Conservation (phyloP, 2,888 invertebrate genomes). For the Halictus quadricinctus region DNA sequence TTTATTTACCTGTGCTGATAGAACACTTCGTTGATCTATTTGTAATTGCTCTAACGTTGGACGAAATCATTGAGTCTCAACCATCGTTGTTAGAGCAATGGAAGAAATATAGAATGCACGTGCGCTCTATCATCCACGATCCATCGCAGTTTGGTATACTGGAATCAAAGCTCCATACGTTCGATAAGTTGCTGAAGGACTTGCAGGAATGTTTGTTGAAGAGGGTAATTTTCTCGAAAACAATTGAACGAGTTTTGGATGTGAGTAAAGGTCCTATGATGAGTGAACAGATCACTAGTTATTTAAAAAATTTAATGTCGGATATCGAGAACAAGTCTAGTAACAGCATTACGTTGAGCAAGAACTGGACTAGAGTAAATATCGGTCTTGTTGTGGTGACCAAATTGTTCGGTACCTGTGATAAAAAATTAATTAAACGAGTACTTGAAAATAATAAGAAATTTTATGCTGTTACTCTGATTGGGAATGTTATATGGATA, state of each 20-base stretch:
- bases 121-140: slow-evolving; percentile 88
- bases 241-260: slow-evolving; percentile 82
- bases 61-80: slow-evolving; percentile 86
- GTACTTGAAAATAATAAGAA: slow-evolving; percentile 91
- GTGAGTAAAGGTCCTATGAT: slow-evolving; percentile 83
- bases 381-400: slow-evolving; percentile 87
- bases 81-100: slow-evolving; percentile 87
- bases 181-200: slow-evolving; percentile 88
- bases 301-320: slow-evolving; percentile 85
- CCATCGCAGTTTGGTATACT: slow-evolving; percentile 85
- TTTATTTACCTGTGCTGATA: slow-evolving; percentile 81
- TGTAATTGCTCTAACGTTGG: slow-evolving; percentile 87
- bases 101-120: slow-evolving; percentile 89
- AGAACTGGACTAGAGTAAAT: slow-evolving; percentile 87
- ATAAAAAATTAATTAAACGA: slow-evolving; percentile 89
- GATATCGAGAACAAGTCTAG: slow-evolving; percentile 86
- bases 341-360: slow-evolving; percentile 83
- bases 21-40: slow-evolving; percentile 87
- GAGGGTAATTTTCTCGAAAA: slow-evolving; percentile 83
- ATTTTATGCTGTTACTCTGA: slow-evolving; percentile 90
- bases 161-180: slow-evolving; percentile 86
- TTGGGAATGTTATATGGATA: slow-evolving; percentile 92
- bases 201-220: slow-evolving; percentile 87
- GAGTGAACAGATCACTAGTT: slow-evolving; percentile 87
- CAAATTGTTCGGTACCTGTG: slow-evolving; percentile 89